Conservation (phyloP, 2,113 vertebrate species). For the Rattus rattus region DNA sequence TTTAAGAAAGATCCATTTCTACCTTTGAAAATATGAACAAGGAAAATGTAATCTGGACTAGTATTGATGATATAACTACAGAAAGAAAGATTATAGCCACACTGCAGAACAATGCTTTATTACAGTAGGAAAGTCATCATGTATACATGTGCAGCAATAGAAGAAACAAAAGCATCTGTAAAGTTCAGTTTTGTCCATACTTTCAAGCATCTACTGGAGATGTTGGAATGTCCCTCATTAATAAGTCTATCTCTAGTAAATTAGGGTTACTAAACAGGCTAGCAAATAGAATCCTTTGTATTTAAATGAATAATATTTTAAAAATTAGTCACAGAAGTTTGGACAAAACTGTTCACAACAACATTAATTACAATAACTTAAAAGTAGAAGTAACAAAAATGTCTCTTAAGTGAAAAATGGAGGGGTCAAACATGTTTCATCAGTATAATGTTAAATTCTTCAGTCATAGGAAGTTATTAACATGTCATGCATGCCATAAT, state of each 20-base stretch:
- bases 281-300: neutral
- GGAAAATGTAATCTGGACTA: neutral
- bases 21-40: neutral
- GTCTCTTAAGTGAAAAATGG: neutral
- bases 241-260: neutral
- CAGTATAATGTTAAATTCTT: neutral
- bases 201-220: neutral
- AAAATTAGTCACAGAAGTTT: neutral
- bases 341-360: neutral
- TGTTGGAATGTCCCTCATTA: neutral
- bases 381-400: neutral
- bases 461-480: neutral
- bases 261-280: neutral
- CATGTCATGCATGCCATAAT: neutral
- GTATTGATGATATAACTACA: too few species aligned
- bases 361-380: neutral
- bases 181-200: neutral
- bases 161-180: neutral
- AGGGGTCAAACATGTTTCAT: neutral
- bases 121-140: neutral
- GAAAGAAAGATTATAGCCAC: accelerated
- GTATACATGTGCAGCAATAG: neutral
- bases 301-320: neutral
- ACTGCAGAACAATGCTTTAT: neutral
- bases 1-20: neutral